Evolutionary conservation across 2,113 vertebrate genomes (phyloP), one percentile per base, ranked within the genome.

Genomic region (Nannobrachium achirus): DNA sequence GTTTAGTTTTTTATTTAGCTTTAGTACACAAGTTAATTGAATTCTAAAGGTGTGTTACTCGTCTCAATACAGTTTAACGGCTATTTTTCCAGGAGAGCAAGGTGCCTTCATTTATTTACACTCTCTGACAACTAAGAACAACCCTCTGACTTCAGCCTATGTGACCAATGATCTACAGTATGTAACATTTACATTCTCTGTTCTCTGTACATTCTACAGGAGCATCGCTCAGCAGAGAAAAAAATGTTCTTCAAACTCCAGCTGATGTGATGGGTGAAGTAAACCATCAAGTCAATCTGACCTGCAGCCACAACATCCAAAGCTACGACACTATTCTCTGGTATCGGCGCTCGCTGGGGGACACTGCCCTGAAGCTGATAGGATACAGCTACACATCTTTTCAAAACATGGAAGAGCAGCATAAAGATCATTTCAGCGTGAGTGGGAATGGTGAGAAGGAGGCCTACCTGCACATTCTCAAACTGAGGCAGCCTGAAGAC

Each of bases 281-380:
- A 7, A 49, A 9, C n/a, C 10, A 70, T 1, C 25, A 15, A 9
- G 65, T 55, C 14, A 25, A 69, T 3, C 46, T 79, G n/a, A 20
- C 42, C 57, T 75, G 78, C 8, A 66, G 50, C 39, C 59, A 71
- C 38, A 20, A 18, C 33, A 49, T 63, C 20, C 53, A 8, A 15
- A 50, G 14, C n/a, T 73, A 70, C 45, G 51, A 77, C 10, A 25
- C 57, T 3, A 66, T 77, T 0, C 49, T 73, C 18, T 80, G 78
- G 78, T 80, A 55, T 38, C 67, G 66, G 40, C 66, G 72, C 25
- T 20, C 62, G 3, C 2, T 9, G 10, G 41, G 9, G 48, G 14
- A 45, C 16, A 10, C 13, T n/a, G 9, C 39, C 16, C 48, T 66
- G 41, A 25, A 65, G 33, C 25, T 64, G 7, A 40, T 76, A n/a